Evolutionary conservation across 2,113 vertebrate genomes (phyloP).

Genomic region (Chitala chitala): DNA sequence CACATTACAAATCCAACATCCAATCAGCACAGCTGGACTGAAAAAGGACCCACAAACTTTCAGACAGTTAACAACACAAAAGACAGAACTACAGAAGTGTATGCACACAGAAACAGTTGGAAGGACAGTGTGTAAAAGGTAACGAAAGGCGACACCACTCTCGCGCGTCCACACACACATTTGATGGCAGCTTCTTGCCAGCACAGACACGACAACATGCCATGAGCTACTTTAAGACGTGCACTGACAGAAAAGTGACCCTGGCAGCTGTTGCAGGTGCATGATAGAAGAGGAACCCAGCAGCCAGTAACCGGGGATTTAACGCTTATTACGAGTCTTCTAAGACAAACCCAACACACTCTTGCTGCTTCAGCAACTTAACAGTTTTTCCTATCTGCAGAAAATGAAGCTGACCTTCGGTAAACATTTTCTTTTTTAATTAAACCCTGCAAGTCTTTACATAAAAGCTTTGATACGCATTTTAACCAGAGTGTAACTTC

Average conservation of each 20-base stretch:
- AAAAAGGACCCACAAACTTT: no score
- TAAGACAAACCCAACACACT: background rate
- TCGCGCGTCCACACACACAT: background rate
- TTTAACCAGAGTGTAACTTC: conserved; percentile 5
- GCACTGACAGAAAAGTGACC: conserved; percentile 17
- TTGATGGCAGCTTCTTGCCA: background rate
- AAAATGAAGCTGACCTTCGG: conserved; percentile 6
- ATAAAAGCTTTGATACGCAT: background rate
- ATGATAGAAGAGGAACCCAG: conserved; percentile 7
- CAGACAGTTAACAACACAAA: no score
- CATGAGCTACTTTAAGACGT: background rate
- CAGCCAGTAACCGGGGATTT: conserved; percentile 7
- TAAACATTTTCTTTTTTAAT: conserved; percentile 15
- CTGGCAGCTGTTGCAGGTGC: conserved; percentile 2
- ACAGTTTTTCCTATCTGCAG: background rate
- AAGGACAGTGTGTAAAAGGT: no score
- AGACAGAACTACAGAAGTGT: no score
- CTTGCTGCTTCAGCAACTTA: conserved; percentile 8
- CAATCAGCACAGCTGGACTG: no score
- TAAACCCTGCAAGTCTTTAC: conserved; percentile 1
- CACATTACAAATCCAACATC: no score
- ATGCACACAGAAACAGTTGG: background rate
- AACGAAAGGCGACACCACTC: background rate
- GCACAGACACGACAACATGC: background rate
- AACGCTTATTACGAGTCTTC: conserved; percentile 12